Conservation (phyloP, 2,888 invertebrate genomes). For the Plagodis pulveraria region DNA sequence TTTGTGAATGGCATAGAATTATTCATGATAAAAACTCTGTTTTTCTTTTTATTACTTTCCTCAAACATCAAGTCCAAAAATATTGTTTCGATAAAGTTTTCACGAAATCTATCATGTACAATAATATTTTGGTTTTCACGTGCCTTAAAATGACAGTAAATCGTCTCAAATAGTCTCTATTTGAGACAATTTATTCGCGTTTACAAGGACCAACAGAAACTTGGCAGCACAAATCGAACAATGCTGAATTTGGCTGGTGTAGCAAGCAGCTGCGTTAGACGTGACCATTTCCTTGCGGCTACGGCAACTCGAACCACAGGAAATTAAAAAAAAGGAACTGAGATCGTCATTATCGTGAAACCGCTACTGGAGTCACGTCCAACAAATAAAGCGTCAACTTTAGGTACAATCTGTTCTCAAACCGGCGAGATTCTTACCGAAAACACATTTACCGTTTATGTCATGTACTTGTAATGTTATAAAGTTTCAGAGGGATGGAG, state of each 20-base stretch:
- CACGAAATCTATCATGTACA: too few relatives aligned
- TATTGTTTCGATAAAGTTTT: conserved; percentile 3
- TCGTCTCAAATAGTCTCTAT: conserved; percentile 22
- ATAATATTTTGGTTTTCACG: too few relatives aligned
- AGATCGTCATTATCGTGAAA: conserved; percentile 48
- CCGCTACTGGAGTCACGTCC: conserved; percentile 49
- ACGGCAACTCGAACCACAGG: conserved; percentile 44
- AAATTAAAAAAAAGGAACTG: conserved; percentile 46
- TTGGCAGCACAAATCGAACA: conserved; percentile 50
- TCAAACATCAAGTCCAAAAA: not conserved
- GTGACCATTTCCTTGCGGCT: conserved; percentile 50
- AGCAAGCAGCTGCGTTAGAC: conserved; percentile 59
- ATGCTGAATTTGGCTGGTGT: conserved; percentile 57
- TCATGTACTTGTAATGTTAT: conserved; percentile 29
- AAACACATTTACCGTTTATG: conserved; percentile 29
- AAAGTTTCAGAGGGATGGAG: conserved; percentile 27
- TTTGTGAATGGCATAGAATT: too few relatives aligned
- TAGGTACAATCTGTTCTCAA: conserved; percentile 30
- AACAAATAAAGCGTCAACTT: conserved; percentile 38
- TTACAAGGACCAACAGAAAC: conserved; percentile 34
- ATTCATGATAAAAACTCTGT: too few relatives aligned
- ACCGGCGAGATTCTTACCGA: conserved; percentile 26
- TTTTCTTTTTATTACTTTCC: not conserved
- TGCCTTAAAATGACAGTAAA: conserved; percentile 20
- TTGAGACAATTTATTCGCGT: conserved; percentile 7